These are phyloP conservation scores for Campylomormyrus numenius DNA, from an alignment of 2,113 vertebrate species.

Conservation along the genomic window DNA sequence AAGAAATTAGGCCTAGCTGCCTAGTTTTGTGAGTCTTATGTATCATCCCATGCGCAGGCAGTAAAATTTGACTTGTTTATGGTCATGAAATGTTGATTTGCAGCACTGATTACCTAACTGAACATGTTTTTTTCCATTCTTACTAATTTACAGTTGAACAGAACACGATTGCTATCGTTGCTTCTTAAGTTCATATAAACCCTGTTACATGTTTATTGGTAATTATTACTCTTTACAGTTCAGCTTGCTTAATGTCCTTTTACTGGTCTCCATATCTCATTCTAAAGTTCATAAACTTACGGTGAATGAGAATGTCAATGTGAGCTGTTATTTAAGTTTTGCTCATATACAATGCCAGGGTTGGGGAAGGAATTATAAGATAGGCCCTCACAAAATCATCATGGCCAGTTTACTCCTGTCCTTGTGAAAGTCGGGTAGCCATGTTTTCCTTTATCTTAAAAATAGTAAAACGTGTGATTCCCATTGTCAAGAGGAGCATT, in stretches of 20 bases:
- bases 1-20: not conserved
- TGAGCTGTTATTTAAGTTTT: not conserved
- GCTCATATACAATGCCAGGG: not conserved
- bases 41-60: not conserved
- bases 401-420: not conserved
- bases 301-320: not conserved
- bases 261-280: not conserved
- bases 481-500: not conserved
- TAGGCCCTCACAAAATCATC: not conserved
- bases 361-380: not conserved
- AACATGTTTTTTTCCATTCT: not conserved
- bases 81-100: not conserved
- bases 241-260: not conserved
- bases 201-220: not conserved
- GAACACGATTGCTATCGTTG: not conserved
- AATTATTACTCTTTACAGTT: not conserved
- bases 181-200: not conserved
- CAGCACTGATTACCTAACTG: not conserved
- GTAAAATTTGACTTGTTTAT: not conserved
- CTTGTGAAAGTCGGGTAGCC: not conserved
- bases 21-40: not conserved
- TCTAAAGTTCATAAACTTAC: not conserved
- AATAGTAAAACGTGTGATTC: not conserved
- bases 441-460: not conserved
- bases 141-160: not conserved